A percentile compares a stretch with the other conserved stretches of the same genome.
Evolutionary conservation across 2,113 vertebrate species (phyloP).

Genomic region (Takifugu flavidus): DNA sequence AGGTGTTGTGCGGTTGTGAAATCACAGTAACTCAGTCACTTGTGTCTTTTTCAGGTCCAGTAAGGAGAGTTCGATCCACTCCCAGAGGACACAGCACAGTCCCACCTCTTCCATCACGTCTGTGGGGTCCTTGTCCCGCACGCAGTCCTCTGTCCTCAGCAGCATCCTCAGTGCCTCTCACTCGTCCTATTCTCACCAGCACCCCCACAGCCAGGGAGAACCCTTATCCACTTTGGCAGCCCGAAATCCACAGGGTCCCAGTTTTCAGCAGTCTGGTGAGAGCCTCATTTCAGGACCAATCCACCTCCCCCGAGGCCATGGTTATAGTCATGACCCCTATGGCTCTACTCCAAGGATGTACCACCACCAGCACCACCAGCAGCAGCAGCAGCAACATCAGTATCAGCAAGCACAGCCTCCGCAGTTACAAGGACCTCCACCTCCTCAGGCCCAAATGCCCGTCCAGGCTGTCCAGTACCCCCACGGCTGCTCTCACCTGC

Average conservation of each 20-base stretch:
- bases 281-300: slow-evolving; percentile 58
- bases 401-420: slow-evolving; percentile 42
- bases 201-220: slow-evolving; percentile 56
- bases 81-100: slow-evolving; percentile 89
- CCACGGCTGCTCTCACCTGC: slow-evolving; percentile 79
- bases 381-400: slow-evolving; percentile 60
- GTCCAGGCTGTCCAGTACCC: slow-evolving; percentile 65
- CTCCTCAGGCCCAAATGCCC: slow-evolving; percentile 40
- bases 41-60: slow-evolving; percentile 78
- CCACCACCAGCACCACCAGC: slow-evolving; percentile 67
- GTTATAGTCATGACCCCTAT: slow-evolving; percentile 79
- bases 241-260: slow-evolving; percentile 44
- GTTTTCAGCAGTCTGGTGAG: slow-evolving; percentile 64
- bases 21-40: neutral
- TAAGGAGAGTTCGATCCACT: slow-evolving; percentile 82
- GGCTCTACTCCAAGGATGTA: slow-evolving; percentile 82
- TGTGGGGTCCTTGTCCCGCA: slow-evolving; percentile 85
- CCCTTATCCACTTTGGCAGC: slow-evolving; percentile 32
- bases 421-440: slow-evolving; percentile 48
- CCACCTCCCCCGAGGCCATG: slow-evolving; percentile 70
- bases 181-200: slow-evolving; percentile 54
- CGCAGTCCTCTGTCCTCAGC: slow-evolving; percentile 86
- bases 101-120: slow-evolving; percentile 94
- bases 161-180: slow-evolving; percentile 80
- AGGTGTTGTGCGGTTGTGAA: neutral